Conservation (phyloP, 1,140 invertebrate genomes). For the Reticulitermes speratus region DNA sequence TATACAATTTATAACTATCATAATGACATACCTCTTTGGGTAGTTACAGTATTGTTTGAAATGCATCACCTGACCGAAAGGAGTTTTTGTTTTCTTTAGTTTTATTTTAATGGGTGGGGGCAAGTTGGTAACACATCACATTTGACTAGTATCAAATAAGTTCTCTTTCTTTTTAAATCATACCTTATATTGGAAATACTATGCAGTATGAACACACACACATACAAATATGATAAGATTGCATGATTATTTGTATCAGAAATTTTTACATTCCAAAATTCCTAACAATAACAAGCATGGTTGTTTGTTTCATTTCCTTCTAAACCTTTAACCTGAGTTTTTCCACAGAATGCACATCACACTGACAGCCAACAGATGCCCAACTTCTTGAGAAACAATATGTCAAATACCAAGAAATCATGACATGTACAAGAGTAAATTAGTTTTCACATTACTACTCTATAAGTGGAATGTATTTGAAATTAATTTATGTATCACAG, state of each 20-base stretch:
- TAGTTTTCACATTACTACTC: too few relatives aligned
- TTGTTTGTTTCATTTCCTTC: too few relatives aligned
- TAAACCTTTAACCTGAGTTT: not conserved
- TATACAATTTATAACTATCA: constrained; percentile 35
- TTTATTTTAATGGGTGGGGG: constrained; percentile 8
- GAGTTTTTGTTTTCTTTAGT: not conserved
- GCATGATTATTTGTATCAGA: too few relatives aligned
- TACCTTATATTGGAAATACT: not conserved
- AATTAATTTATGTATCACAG: too few relatives aligned
- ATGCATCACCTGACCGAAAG: constrained; percentile 20
- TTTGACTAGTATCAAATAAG: constrained; percentile 22
- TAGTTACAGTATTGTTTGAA: constrained; percentile 19
- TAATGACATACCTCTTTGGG: constrained; percentile 25
- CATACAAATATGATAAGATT: not conserved
- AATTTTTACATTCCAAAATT: too few relatives aligned
- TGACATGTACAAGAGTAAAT: too few relatives aligned
- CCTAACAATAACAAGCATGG: not conserved
- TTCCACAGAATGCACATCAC: not conserved
- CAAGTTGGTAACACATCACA: constrained; percentile 18
- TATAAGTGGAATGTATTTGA: too few relatives aligned
- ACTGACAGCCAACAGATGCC: not conserved
- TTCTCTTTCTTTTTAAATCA: constrained; percentile 5
- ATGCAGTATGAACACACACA: constrained; percentile 4
- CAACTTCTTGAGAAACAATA: not conserved
- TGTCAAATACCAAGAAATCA: too few relatives aligned